Base-by-base conservation (phyloP, 2,888 invertebrate species). In the Atherix ibis region DNA sequence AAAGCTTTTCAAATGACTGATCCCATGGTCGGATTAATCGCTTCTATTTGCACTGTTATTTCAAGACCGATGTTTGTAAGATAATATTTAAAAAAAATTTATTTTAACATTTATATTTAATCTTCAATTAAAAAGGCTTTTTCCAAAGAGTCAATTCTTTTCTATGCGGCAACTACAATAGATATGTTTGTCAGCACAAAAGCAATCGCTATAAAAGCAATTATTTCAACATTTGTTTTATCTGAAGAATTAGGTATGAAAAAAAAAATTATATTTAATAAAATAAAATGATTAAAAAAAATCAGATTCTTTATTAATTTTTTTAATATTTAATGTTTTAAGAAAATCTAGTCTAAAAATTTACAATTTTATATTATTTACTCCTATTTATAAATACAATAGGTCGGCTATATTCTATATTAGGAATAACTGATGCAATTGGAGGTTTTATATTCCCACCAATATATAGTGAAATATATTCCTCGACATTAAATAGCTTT, bases 381-480 rank as follows among this genome's bases (percentile, higher is more conserved):
- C 17, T 18, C 19, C 9, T 14, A 16, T 30, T 18, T 22, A 2
- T 6, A 15, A 5, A 16, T 26, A 22, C 5, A 17, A 8, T 12
- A 42, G 44, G 45, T 14, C 40, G 43, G 10, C 19, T 48, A 24
- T 49, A 44, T 43, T 47, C 47, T 4, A 51, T 61, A 5, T 53
- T 61, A 31, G 58, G 58, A n/a, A 52, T 61, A 6, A 53, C 54
- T 14, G 58, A 61, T 31, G 58, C 58, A 2, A 47, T 59, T 31
- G 54, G 48, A 4, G 51, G 53, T 34, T 54, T 61, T 31, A 49
- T 61, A 4, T 59, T 60, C 31, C 53, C 58, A 13, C 50, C 55
- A 16, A 43, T 62, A n/a, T 61, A 51, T 33, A 56, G 56, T 40
- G 43, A 44, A 8, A 49, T 62, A 8, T 62, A 62, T 36, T 42